phyloP scores from a whole-genome alignment of 92 coral and sea anemone species.

The Actinernus sp. region DNA sequence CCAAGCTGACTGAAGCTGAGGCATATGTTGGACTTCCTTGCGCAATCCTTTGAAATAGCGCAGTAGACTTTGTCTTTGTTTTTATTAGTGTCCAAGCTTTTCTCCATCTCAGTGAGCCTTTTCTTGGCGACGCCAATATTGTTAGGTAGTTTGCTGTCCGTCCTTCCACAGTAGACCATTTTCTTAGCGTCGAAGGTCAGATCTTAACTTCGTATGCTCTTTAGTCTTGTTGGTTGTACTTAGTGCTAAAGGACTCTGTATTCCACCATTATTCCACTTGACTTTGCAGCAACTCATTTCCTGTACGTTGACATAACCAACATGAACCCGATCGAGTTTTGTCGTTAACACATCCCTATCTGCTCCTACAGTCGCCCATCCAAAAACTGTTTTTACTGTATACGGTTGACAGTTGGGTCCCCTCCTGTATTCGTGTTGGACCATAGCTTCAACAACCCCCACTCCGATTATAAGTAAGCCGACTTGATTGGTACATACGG shows the following conservation, averaged over 20 bases:
- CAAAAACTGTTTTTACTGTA: slow-evolving; percentile 65
- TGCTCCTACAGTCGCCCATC: slow-evolving; percentile 70
- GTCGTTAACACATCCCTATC: slow-evolving; percentile 22
- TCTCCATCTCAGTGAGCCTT: slow-evolving; percentile 19
- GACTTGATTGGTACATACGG: slow-evolving; percentile 47
- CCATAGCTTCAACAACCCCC: slow-evolving; percentile 57
- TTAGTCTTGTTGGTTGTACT: slow-evolving; percentile 28
- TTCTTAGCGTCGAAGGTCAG: slow-evolving; percentile 59
- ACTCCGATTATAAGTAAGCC: slow-evolving; percentile 69
- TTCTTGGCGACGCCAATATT: slow-evolving; percentile 38
- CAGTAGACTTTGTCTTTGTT: slow-evolving; percentile 31
- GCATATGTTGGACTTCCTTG: slow-evolving; percentile 29
- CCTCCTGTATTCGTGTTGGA: slow-evolving; percentile 2
- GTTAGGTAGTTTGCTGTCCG: slow-evolving; percentile 35
- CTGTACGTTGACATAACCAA: slow-evolving; percentile 33
- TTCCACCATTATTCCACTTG: slow-evolving; percentile 77
- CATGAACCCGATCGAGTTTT: slow-evolving; percentile 19
- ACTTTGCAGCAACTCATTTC: slow-evolving; percentile 25
- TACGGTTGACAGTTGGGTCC: slow-evolving; percentile 67
- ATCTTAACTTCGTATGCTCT: slow-evolving; percentile 37
- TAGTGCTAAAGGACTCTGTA: slow-evolving; percentile 71
- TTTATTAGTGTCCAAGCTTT: slow-evolving; percentile 40
- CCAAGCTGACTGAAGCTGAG: too few relatives aligned
- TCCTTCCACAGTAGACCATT: slow-evolving; percentile 57
- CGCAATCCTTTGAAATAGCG: slow-evolving; percentile 37